Evolutionary conservation across 37 sponge, comb jelly and placozoan genomes (phyloP).

Genomic region (Corticium candelabrum): DNA sequence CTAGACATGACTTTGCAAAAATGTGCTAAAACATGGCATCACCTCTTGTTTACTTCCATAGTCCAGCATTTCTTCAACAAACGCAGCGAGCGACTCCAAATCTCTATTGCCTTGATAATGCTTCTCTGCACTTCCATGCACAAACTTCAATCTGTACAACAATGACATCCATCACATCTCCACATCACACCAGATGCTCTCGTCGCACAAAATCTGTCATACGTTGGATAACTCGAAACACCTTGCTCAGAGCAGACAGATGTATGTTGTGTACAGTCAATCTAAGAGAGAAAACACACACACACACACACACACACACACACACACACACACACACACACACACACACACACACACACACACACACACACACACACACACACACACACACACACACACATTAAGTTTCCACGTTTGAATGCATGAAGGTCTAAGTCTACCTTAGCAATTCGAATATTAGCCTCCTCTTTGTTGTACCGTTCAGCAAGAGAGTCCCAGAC

Average conservation of each 20-base stretch:
- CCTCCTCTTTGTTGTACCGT: background rate
- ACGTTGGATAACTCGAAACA: background rate
- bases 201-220: background rate
- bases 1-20: too few relatives aligned
- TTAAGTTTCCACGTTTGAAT: too few relatives aligned
- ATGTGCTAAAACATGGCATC: too few relatives aligned
- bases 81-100: background rate
- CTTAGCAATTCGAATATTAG: background rate
- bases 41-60: too few relatives aligned
- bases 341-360: slow-evolving; percentile 17
- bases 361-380: background rate
- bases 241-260: slow-evolving; percentile 1
- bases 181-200: slow-evolving; percentile 7
- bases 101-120: slow-evolving; percentile 5
- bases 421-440: too few relatives aligned
- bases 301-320: slow-evolving; percentile 30
- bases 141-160: slow-evolving; percentile 7
- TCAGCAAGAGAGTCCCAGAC: background rate
- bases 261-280: slow-evolving; percentile 5
- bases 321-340: slow-evolving; percentile 29
- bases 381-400: too few relatives aligned
- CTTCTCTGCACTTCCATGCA: slow-evolving; percentile 19
- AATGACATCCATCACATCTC: slow-evolving; percentile 25
- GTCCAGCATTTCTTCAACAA: slow-evolving; percentile 29
- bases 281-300: background rate